Evolutionary conservation across 2,888 invertebrate genomes (phyloP).

Genomic region (Cephonodes hylas): DNA sequence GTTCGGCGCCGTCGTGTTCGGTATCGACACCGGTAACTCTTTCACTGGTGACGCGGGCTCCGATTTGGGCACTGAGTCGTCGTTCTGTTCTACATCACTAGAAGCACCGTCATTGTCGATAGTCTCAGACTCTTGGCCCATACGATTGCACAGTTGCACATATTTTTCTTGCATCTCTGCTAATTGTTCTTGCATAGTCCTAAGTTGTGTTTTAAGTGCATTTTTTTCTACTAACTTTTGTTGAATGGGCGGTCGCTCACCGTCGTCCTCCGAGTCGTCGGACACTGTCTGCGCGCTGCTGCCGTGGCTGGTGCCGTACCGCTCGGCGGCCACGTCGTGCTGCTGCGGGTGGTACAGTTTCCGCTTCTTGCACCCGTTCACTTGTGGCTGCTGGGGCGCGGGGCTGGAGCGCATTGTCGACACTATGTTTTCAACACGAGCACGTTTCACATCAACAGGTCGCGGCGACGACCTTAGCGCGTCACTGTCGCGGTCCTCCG

Average conservation of each 20-base stretch:
- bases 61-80: constrained; percentile 77
- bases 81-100: constrained; percentile 85
- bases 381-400: constrained; percentile 86
- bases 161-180: constrained; percentile 96
- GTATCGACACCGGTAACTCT: constrained; percentile 73
- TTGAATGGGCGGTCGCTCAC: constrained; percentile 88
- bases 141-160: constrained; percentile 91
- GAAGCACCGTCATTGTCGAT: constrained; percentile 87
- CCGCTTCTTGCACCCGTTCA: constrained; percentile 96
- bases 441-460: constrained; percentile 92
- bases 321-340: constrained; percentile 87
- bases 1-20: constrained; percentile 68
- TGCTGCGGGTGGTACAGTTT: constrained; percentile 98
- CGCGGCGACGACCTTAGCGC: constrained; percentile 79
- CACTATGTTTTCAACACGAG: constrained; percentile 96
- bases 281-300: constrained; percentile 75
- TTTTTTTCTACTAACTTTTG: constrained; percentile 94
- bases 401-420: constrained; percentile 95
- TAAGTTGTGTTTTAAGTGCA: constrained; percentile 90
- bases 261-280: constrained; percentile 89
- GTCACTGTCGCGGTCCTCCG: constrained; percentile 82
- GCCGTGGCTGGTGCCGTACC: constrained; percentile 77
- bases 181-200: constrained; percentile 93
- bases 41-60: constrained; percentile 82
- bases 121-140: constrained; percentile 89